phyloP scores from a whole-genome alignment of 1,140 invertebrate genomes.

The Colletes latitarsis region DNA sequence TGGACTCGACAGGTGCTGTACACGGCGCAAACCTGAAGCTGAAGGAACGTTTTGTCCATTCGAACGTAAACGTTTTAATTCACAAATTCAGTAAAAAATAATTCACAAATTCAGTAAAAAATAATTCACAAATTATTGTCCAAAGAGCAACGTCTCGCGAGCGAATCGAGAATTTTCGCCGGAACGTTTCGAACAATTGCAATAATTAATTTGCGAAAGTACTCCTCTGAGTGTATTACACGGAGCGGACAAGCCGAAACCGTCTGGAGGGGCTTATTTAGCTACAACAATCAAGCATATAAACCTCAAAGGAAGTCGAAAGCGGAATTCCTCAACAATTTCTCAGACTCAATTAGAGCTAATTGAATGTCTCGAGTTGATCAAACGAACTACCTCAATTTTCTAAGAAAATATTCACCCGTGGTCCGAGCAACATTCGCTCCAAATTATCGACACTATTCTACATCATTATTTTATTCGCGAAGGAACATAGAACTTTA shows the following conservation, averaged over 20 bases:
- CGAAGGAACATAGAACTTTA: no score
- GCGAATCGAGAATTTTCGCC: no score
- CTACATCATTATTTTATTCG: no score
- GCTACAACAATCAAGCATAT: neutral
- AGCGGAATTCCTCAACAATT: conserved; percentile 15
- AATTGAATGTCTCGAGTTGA: conserved; percentile 6
- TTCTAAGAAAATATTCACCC: conserved; percentile 14
- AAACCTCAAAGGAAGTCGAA: conserved; percentile 8
- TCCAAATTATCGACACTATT: neutral
- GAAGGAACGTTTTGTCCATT: no score
- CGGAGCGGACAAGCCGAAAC: neutral
- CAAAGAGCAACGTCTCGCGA: no score
- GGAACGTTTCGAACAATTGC: no score
- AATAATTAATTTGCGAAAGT: neutral
- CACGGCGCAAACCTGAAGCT: no score
- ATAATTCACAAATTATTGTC: no score
- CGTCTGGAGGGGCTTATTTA: neutral
- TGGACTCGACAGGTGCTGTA: no score
- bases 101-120: no score
- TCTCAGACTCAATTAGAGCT: conserved; percentile 9
- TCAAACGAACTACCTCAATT: conserved; percentile 9
- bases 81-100: no score
- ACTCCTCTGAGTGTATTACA: neutral
- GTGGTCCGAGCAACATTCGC: neutral
- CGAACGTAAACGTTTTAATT: no score